Evolutionary conservation across 2,113 vertebrate genomes (phyloP), one percentile per base, ranked within the genome.

Genomic region (Machaerirhynchus nigripectus): DNA sequence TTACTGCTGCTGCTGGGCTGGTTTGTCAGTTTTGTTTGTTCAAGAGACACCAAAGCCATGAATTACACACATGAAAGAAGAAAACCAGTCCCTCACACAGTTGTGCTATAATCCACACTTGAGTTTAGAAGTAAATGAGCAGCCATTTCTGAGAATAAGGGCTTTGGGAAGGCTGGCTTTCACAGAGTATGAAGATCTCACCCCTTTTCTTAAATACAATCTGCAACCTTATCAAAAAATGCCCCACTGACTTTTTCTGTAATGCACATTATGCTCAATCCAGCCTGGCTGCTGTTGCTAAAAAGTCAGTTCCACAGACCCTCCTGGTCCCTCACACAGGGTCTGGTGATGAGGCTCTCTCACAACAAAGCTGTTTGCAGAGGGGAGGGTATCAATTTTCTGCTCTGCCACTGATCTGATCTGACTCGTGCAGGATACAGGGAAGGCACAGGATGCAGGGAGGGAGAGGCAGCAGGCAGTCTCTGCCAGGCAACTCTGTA

Each of bases 361-460:
- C n/a, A 65, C 23, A 73, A 22, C 13, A 77, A 67, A 67, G 19
- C 3, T 30, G 0, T n/a, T 7, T 87, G 53, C n/a, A 9, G n/a
- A 76, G 27, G 15, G 26, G 17, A 91, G 7, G 19, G 37, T 13
- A 30, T 37, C 60, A 15, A 6, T 46, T 9, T 63, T 57, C 59
- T 52, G 52, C 53, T 88, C 75, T 85, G 85, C 27, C 67, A 46
- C 56, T 30, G 65, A 46, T 47, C 55, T 63, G 64, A 56, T 30
- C 46, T 40, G 46, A 79, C 37, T 76, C 0, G 1, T n/a, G 61
- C 50, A 75, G n/a, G 40, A 70, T 5, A 47, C 1, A 3, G 21
- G 24, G 44, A 42, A 95, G 76, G 39, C 1, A 0, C 42, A 59
- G 59, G 39, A 67, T 10, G 33, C 73, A 84, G 59, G 55, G 30